A percentile compares a stretch with the other conserved stretches of the same genome.
phyloP scores from a whole-genome alignment of 2,888 invertebrate species.

The Ferdinandea cuprea region DNA sequence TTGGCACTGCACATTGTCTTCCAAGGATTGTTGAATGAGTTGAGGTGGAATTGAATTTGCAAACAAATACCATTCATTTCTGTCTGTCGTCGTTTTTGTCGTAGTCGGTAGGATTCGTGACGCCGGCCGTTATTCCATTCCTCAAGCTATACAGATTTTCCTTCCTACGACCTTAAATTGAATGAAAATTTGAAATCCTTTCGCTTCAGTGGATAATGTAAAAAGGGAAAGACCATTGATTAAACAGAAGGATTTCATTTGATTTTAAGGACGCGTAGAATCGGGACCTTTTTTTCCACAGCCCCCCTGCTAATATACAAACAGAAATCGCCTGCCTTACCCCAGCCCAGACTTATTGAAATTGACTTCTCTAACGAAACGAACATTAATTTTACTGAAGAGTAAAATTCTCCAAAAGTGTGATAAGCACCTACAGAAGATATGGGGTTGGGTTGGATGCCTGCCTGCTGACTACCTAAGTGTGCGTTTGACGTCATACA shows the following conservation, averaged over 20 bases:
- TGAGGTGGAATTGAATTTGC: slow-evolving; percentile 22
- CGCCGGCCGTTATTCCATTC: background rate
- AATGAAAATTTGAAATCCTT: slow-evolving; percentile 50
- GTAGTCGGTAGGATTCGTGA: background rate
- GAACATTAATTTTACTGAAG: too few species aligned
- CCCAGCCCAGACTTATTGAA: too few species aligned
- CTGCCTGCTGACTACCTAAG: too few species aligned
- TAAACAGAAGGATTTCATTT: slow-evolving; percentile 53
- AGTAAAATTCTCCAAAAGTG: too few species aligned
- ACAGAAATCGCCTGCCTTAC: background rate
- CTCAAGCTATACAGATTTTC: background rate
- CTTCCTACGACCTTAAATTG: slow-evolving; percentile 42
- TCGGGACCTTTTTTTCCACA: slow-evolving; percentile 11
- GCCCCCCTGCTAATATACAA: slow-evolving; percentile 5
- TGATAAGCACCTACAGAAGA: too few species aligned
- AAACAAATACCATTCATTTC: slow-evolving; percentile 41
- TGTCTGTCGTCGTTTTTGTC: background rate
- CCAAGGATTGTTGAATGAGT: slow-evolving; percentile 13
- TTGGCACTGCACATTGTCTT: slow-evolving; percentile 21
- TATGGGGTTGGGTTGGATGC: too few species aligned
- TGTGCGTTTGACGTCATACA: too few species aligned
- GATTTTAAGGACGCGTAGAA: slow-evolving; percentile 25
- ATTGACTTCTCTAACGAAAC: too few species aligned
- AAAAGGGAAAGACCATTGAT: slow-evolving; percentile 56
- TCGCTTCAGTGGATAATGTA: slow-evolving; percentile 56